phyloP scores from a whole-genome alignment of 2,113 vertebrate species.

The Scartelaos histophorus region DNA sequence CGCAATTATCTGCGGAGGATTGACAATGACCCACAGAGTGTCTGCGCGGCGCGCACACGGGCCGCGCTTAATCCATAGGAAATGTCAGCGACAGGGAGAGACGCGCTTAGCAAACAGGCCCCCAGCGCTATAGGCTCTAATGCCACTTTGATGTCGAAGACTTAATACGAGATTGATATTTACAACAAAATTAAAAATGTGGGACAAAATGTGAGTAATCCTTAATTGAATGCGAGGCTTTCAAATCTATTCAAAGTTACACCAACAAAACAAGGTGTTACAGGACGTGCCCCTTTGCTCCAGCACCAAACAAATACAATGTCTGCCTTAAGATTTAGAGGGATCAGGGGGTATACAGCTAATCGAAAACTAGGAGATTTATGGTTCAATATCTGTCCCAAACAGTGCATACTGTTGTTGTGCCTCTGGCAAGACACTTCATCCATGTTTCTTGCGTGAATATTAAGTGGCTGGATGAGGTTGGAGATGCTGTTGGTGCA shows the following conservation, averaged over 20 bases:
- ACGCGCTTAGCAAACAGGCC: constrained; percentile 73
- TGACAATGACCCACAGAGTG: constrained; percentile 61
- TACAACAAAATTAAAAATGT: constrained; percentile 50
- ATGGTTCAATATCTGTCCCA: no score
- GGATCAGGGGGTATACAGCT: no score
- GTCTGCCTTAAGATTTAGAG: no score
- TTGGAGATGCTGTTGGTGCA: neutral
- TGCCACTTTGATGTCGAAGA: constrained; percentile 51
- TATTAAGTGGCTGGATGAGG: neutral
- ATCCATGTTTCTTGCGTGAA: no score
- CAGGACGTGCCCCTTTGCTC: no score
- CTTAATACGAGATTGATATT: constrained; percentile 63
- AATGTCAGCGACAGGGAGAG: constrained; percentile 58
- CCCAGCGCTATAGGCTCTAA: constrained; percentile 58
- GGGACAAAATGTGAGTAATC: constrained; percentile 2
- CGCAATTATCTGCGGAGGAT: constrained; percentile 60
- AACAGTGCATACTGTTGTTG: no score
- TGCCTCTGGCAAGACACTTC: no score
- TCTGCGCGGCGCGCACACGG: constrained; percentile 36
- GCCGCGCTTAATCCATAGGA: constrained; percentile 61
- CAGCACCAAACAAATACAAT: no score
- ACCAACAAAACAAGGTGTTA: neutral
- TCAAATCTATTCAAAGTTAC: neutral
- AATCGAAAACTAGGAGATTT: no score
- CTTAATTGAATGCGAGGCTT: neutral